Evolutionary conservation across 2,888 invertebrate species (phyloP), one percentile per base, ranked within the genome.

Genomic region (Linnaemya vulpina): DNA sequence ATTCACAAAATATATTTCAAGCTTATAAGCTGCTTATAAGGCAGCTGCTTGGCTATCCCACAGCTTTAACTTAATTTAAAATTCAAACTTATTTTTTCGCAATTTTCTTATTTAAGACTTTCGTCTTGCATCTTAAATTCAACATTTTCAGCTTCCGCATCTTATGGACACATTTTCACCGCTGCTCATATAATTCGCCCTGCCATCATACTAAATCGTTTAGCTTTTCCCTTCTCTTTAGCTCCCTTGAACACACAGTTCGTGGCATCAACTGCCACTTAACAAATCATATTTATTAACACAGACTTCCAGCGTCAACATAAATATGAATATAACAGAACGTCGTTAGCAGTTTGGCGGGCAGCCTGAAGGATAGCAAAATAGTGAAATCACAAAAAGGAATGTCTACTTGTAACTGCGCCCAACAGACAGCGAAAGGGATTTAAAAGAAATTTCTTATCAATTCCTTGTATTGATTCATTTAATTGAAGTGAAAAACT

Each of bases 231-330:
- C 49, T n/a, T 20, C 51, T 65, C 8, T 71, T 30, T 58, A 2
- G 46, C 22, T 46, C 9, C 43, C 58, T 38, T 22, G 5, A 15
- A 30, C 4, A 49, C 1, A 49, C 25, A 4, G 63, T 70, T 73
- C 63, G 43, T 51, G 74, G 68, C 62, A 81, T 77, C 82, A 75
- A 82, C 55, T 82, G 73, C 73, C 81, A 85, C 85, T 82, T 71
- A 74, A 58, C 67, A 74, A 73, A 73, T 80, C 77, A 81, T 73
- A 62, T 74, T 55, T 70, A 81, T 77, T 80, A 62, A 67, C 68
- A 62, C 68, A 62, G 58, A 1, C 68, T 82, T 49, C 13, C 15
- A 55, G 35, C 30, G 17, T 11, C 30, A 78, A 40, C 81, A 43
- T 46, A 75, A 67, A 76, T n/a, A 68, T 38, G 38, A 78, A 58